Evolutionary conservation across 35 echinoderm and acorn worm species (phyloP).

Genomic region (Acanthaster planci): DNA sequence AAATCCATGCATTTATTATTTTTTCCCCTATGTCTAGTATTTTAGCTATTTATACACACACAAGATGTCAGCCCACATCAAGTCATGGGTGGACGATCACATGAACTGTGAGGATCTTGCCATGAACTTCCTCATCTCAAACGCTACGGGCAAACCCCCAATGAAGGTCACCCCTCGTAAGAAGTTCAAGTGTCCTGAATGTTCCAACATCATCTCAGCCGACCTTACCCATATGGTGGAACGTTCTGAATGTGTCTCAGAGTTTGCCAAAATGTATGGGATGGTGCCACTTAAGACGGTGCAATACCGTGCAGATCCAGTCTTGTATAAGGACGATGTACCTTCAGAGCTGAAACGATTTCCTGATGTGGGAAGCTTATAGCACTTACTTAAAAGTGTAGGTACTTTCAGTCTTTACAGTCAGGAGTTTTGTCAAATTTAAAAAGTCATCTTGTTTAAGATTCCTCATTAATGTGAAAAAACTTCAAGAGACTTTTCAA

Average conservation of each 20-base stretch:
- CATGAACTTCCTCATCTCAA: conserved; percentile 95
- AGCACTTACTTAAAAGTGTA: conserved; percentile 2
- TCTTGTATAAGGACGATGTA: conserved; percentile 83
- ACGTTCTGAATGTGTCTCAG: conserved; percentile 84
- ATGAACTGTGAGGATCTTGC: conserved; percentile 99
- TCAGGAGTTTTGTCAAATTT: no score
- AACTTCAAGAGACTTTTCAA: no score
- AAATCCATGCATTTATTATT: neutral
- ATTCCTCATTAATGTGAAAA: no score
- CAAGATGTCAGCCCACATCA: conserved; percentile 83
- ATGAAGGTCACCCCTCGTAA: conserved; percentile 96
- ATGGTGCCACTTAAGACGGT: conserved; percentile 97
- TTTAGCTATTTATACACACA: conserved; percentile 95
- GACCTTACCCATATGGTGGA: conserved; percentile 95
- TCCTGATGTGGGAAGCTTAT: conserved; percentile 84
- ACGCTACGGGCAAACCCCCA: conserved; percentile 93
- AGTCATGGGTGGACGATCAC: conserved; percentile 93
- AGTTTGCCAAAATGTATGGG: conserved; percentile 80
- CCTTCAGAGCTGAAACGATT: conserved; percentile 87
- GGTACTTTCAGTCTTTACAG: no score
- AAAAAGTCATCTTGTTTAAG: no score
- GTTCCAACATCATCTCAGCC: conserved; percentile 89
- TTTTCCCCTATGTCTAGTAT: conserved; percentile 61
- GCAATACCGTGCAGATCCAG: conserved; percentile 89
- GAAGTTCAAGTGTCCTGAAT: conserved; percentile 99